Evolutionary conservation across 2,888 invertebrate species (phyloP).

Genomic region (Meghimatium bilineatum): DNA sequence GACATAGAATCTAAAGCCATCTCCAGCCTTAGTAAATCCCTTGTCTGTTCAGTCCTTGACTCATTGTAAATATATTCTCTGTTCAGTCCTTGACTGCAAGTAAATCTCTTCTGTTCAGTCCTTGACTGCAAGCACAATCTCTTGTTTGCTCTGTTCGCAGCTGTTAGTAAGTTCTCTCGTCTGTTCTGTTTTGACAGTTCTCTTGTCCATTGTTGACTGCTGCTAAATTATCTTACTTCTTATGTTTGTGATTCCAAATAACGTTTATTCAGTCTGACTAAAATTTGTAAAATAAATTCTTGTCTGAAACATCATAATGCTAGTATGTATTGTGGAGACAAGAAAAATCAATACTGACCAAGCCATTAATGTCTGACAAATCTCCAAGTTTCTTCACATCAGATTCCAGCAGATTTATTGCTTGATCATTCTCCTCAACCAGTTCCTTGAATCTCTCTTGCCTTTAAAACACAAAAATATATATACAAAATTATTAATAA

Average conservation of each 20-base stretch:
- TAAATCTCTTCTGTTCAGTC: too few relatives aligned
- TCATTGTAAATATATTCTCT: too few relatives aligned
- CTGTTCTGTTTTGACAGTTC: too few relatives aligned
- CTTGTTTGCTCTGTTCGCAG: too few relatives aligned
- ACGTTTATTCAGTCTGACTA: not conserved
- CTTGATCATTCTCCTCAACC: slow-evolving; percentile 85
- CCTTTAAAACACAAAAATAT: slow-evolving; percentile 73
- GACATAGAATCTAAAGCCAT: too few relatives aligned
- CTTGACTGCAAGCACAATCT: too few relatives aligned
- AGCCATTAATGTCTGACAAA: slow-evolving; percentile 90
- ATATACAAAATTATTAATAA: not conserved
- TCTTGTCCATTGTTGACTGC: not conserved
- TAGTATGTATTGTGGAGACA: not conserved
- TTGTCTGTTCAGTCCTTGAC: too few relatives aligned
- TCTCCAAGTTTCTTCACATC: slow-evolving; percentile 83
- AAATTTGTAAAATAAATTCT: not conserved
- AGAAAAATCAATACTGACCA: slow-evolving; percentile 79
- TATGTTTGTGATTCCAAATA: not conserved
- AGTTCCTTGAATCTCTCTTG: slow-evolving; percentile 82
- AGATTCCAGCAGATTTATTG: slow-evolving; percentile 83
- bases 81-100: not conserved
- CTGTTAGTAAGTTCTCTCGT: too few relatives aligned
- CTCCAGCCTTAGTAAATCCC: too few relatives aligned
- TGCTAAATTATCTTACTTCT: not conserved
- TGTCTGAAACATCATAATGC: not conserved